Conservation (phyloP, 2,797 vertebrate species). For the Prionace glauca region DNA sequence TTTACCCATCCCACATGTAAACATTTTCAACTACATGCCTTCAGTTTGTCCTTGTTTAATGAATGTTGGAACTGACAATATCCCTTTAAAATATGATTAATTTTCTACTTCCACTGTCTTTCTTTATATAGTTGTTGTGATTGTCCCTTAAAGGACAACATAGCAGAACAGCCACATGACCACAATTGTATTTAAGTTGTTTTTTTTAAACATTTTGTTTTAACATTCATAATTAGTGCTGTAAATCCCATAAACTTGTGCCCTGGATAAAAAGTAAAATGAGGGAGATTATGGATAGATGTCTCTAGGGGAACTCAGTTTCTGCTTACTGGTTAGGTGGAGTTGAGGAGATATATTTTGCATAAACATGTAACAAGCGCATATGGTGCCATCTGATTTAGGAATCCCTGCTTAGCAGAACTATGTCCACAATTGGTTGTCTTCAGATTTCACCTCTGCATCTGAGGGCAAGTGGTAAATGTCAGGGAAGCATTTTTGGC, state of each 20-base stretch:
- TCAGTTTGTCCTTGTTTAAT: not conserved
- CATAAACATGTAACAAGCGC: not conserved
- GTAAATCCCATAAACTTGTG: not conserved
- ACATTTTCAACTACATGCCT: not conserved
- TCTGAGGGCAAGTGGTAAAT: not conserved
- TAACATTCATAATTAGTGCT: too few relatives aligned
- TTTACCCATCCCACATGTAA: not conserved
- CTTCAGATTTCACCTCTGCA: not conserved
- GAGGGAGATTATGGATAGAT: not conserved
- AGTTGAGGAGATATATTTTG: not conserved
- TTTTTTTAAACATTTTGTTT: not conserved
- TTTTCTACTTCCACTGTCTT: not conserved
- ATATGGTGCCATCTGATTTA: not conserved
- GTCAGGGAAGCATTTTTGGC: not conserved
- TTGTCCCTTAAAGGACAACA: too few relatives aligned
- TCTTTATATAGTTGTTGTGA: not conserved
- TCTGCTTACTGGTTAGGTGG: not conserved
- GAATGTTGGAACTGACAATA: slow-evolving; percentile 34
- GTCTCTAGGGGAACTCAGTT: not conserved
- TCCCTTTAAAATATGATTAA: slow-evolving; percentile 33
- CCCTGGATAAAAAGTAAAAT: not conserved
- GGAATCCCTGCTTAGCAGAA: not conserved
- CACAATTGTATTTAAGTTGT: not conserved
- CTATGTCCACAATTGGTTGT: not conserved
- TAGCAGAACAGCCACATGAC: too few relatives aligned